Conservation (phyloP, 2,888 invertebrate genomes). For the Tenthredo mesomela region DNA sequence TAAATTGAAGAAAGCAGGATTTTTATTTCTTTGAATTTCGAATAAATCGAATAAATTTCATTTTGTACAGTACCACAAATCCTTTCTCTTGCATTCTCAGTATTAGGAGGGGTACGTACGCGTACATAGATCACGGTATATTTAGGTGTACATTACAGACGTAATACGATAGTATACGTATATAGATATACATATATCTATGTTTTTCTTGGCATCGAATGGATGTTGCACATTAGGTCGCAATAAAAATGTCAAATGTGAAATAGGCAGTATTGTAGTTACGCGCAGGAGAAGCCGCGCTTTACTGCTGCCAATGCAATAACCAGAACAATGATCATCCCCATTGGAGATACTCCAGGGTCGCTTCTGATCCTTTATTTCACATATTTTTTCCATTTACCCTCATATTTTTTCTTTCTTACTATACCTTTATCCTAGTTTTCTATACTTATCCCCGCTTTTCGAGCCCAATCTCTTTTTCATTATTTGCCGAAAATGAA, state of each 20-base stretch:
- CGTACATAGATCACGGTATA: not conserved
- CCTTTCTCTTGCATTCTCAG: slow-evolving; percentile 34
- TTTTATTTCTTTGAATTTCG: not conserved
- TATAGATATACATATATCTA: not conserved
- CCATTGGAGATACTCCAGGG: slow-evolving; percentile 64
- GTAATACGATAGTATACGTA: slow-evolving; percentile 32
- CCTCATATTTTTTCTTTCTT: too few species aligned
- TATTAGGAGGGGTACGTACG: not conserved
- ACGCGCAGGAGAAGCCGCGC: slow-evolving; percentile 59
- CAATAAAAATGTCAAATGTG: slow-evolving; percentile 62
- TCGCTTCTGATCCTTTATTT: not conserved
- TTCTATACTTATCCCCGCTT: not conserved
- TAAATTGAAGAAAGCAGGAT: not conserved
- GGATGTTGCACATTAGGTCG: slow-evolving; percentile 58
- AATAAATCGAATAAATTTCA: not conserved
- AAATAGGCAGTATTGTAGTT: slow-evolving; percentile 62
- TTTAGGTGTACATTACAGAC: not conserved
- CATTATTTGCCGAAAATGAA: not conserved
- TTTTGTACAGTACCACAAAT: not conserved
- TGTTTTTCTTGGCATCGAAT: slow-evolving; percentile 59
- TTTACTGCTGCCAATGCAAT: slow-evolving; percentile 63
- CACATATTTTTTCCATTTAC: not conserved
- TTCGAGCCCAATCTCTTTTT: not conserved
- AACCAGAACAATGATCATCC: slow-evolving; percentile 70
- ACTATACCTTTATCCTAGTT: not conserved